These are phyloP conservation scores for Cinclus cinclus DNA, from an alignment of 2,113 vertebrate species.

Conservation along the genomic window DNA sequence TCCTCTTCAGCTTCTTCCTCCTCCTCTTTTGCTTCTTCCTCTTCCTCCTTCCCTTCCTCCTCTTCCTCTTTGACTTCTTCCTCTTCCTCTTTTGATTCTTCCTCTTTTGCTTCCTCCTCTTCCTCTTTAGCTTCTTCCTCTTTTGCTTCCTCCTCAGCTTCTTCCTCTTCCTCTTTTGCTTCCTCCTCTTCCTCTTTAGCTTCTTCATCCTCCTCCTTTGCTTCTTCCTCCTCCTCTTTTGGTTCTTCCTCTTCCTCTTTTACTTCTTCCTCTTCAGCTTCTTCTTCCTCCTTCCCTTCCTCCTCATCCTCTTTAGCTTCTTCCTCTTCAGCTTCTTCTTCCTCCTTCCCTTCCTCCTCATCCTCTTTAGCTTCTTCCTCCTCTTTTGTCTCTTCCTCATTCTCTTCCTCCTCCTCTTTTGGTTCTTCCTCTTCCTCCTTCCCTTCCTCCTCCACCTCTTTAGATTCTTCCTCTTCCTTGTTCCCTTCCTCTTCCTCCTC, in stretches of 20 bases:
- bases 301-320: accelerated
- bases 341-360: neutral
- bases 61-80: neutral
- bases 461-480: accelerated
- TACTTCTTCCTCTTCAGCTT: neutral
- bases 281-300: neutral
- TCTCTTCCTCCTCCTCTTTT: accelerated
- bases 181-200: accelerated
- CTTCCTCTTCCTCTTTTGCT: accelerated
- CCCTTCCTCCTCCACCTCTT: neutral
- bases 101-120: too few species aligned
- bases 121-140: neutral
- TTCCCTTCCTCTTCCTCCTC: accelerated
- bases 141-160: accelerated
- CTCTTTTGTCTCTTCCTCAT: neutral
- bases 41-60: accelerated
- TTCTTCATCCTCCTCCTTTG: neutral
- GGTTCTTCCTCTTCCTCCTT: accelerated
- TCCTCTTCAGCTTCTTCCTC: neutral
- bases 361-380: neutral
- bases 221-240: accelerated
- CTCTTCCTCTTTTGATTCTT: neutral
- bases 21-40: accelerated
- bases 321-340: neutral
- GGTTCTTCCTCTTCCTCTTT: neutral